Conservation (phyloP, 2,797 vertebrate genomes). For the Acomys russatus region DNA sequence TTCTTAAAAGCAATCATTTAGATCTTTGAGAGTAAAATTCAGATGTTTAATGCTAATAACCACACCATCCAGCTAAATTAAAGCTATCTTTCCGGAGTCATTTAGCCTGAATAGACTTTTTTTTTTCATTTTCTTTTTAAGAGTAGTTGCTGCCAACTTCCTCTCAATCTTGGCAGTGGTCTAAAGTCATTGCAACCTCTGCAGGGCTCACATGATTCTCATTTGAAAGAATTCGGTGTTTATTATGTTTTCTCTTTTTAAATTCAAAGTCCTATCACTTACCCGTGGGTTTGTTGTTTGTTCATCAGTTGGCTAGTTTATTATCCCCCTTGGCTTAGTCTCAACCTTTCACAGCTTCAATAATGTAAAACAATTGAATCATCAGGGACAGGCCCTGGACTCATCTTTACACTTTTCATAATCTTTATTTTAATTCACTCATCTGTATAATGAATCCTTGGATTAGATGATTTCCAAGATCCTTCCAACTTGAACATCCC, state of each 20-base stretch:
- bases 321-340: neutral
- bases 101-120: neutral
- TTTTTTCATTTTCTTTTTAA: neutral
- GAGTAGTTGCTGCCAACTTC: slow-evolving; percentile 12
- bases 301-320: neutral
- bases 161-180: neutral
- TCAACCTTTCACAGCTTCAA: neutral
- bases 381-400: slow-evolving; percentile 38
- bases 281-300: neutral
- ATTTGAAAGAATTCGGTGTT: neutral
- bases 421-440: slow-evolving; percentile 77
- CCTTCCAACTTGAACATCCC: slow-evolving; percentile 60
- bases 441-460: slow-evolving; percentile 67
- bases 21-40: slow-evolving; percentile 26
- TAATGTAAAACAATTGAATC: slow-evolving; percentile 58
- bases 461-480: slow-evolving; percentile 67
- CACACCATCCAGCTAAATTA: neutral
- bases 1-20: slow-evolving; percentile 36
- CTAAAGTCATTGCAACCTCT: slow-evolving; percentile 5
- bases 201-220: slow-evolving; percentile 11
- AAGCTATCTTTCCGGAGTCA: slow-evolving; percentile 32
- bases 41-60: slow-evolving; percentile 46
- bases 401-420: slow-evolving; percentile 58
- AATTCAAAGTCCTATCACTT: slow-evolving; percentile 16
- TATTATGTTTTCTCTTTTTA: slow-evolving; percentile 15